phyloP scores from a whole-genome alignment of 2,797 vertebrate genomes.

The Gymnoscopelus braueri region DNA sequence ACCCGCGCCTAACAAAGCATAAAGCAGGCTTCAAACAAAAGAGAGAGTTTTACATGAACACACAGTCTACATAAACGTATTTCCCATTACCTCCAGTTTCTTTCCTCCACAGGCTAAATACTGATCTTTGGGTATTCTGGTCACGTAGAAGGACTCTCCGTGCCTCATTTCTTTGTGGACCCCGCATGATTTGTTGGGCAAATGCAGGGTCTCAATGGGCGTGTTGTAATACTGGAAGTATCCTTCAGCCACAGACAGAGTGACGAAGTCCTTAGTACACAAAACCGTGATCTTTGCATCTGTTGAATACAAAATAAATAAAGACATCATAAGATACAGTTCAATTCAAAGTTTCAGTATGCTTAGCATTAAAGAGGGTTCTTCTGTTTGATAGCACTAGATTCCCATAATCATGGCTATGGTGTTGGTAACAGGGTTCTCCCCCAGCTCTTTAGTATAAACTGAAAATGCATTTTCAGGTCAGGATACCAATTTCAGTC shows the following conservation, averaged over 20 bases:
- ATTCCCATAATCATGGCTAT: no score
- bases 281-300: slow-evolving; percentile 68
- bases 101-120: slow-evolving; percentile 76
- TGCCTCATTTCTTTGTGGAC: slow-evolving; percentile 58
- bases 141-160: slow-evolving; percentile 56
- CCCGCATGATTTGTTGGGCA: slow-evolving; percentile 70
- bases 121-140: slow-evolving; percentile 62
- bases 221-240: slow-evolving; percentile 77
- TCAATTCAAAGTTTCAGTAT: no score
- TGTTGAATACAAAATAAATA: slow-evolving; percentile 25
- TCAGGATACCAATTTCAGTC: no score
- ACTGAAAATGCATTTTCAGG: no score
- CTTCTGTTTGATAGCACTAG: no score
- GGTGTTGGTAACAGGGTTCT: no score
- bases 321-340: no score
- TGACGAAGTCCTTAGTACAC: slow-evolving; percentile 72
- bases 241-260: slow-evolving; percentile 67
- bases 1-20: no score
- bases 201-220: slow-evolving; percentile 69
- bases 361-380: no score
- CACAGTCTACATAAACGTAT: neutral
- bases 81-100: slow-evolving; percentile 63
- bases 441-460: no score
- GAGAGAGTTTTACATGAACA: neutral
- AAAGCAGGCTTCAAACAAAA: neutral